phyloP scores from a whole-genome alignment of 2,113 vertebrate species.

The Platycercus adscitus region DNA sequence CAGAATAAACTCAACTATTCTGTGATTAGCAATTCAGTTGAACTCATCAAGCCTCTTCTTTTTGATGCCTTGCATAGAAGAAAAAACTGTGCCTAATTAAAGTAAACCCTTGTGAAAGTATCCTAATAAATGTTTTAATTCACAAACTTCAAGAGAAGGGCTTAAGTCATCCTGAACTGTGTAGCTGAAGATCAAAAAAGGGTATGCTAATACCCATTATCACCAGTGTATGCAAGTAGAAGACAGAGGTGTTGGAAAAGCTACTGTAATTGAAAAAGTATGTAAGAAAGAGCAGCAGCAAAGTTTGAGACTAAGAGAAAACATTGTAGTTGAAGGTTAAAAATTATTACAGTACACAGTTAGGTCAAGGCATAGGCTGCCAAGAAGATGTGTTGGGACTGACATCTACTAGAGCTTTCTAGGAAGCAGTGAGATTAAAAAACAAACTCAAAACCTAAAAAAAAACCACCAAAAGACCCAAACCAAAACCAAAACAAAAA shows the following conservation, averaged over 20 bases:
- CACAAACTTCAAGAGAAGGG: neutral
- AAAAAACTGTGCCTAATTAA: neutral
- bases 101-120: neutral
- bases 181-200: neutral
- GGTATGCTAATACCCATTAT: neutral
- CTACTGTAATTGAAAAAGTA: neutral
- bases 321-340: neutral
- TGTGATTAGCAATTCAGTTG: neutral
- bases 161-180: neutral
- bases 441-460: too few relatives aligned
- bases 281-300: neutral
- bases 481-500: neutral
- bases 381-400: neutral
- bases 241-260: neutral
- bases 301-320: neutral
- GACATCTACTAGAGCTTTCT: neutral
- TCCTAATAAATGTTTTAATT: neutral
- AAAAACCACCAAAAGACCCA: neutral
- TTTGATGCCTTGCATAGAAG: neutral
- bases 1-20: neutral
- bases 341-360: neutral
- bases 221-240: accelerated
- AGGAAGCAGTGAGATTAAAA: neutral
- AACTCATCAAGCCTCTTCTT: neutral
- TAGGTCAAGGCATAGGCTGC: neutral